Evolutionary conservation across 2,888 invertebrate genomes (phyloP), one percentile per base, ranked within the genome.

Genomic region (Tachystola acroxantha): DNA sequence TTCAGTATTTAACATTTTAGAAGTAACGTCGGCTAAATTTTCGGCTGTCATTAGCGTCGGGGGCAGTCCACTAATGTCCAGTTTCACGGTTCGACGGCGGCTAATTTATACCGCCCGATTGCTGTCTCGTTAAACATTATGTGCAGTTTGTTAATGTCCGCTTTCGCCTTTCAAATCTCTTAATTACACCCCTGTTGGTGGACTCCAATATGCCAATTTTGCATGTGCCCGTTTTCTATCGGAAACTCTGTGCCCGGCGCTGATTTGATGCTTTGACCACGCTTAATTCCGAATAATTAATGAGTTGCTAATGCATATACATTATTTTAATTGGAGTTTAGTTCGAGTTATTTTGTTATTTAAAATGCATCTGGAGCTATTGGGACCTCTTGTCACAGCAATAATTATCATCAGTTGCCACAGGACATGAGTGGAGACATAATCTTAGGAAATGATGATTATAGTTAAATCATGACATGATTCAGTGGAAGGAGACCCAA

Each of bases 101-200:
- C 62, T 64, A 66, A 67, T 70, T 60, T 55, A 51, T 54, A 52
- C 50, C 40, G 43, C 20, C 43, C 39, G 47, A 50, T 53, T 51
- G 54, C 50, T 53, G 57, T 57, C 55, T 53, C 51, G 50, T 56
- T 54, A 47, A 48, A 54, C 51, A 50, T 66, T 56, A 57, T 50
- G 53, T 50, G 49, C 48, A 54, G 48, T 59, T 60, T 45, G 56
- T 61, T 53, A 56, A 53, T 59, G 58, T 53, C 45, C 48, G 48
- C 47, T 60, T 52, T 58, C 43, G 47, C 57, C 50, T 53, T 56
- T 46, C 53, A 57, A 50, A 61, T 56, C 60, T 57, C 59, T 55
- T 61, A 56, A 67, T 67, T 57, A 58, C 53, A 44, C 12, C 3
- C 12, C 24, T 12, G 7, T 24, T 24, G 28, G 7, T 33, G 9